Percentiles rank a stretch among this genome's conserved stretches.
Conservation (phyloP, 2,113 vertebrate genomes). For the Myodes glareolus region DNA sequence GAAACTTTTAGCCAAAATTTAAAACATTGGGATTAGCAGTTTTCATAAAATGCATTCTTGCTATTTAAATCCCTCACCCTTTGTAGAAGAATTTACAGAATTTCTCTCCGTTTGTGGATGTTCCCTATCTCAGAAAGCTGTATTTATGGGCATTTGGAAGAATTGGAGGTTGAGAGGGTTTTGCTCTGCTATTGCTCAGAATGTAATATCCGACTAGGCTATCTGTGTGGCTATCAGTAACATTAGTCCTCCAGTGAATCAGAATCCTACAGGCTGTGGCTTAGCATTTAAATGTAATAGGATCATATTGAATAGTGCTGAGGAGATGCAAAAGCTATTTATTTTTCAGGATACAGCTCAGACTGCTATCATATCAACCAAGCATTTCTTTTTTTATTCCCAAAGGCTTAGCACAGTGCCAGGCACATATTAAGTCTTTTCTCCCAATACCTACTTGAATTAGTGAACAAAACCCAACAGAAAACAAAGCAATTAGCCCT, state of each 20-base stretch:
- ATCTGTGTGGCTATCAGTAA: constrained; percentile 55
- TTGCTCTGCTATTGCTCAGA: constrained; percentile 48
- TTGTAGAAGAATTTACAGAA: background rate
- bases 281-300: constrained; percentile 70
- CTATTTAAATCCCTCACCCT: background rate
- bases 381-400: constrained; percentile 47
- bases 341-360: constrained; percentile 43
- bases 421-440: background rate
- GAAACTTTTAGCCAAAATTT: constrained; percentile 36
- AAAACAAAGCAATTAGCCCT: background rate
- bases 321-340: constrained; percentile 38
- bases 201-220: constrained; percentile 47
- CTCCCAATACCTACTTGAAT: background rate
- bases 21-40: constrained; percentile 1
- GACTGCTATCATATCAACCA: background rate
- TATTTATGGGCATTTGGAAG: constrained; percentile 36
- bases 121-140: constrained; percentile 29
- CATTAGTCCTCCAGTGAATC: constrained; percentile 41
- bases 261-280: constrained; percentile 55
- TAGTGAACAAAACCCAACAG: background rate
- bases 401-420: background rate
- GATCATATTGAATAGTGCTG: background rate
- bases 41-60: background rate
- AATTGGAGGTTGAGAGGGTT: constrained; percentile 62
- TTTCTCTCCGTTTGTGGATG: background rate